Percentiles rank a stretch among this genome's conserved stretches.
Conservation (phyloP, 1,140 invertebrate species). For the Heliconius nattereri region DNA sequence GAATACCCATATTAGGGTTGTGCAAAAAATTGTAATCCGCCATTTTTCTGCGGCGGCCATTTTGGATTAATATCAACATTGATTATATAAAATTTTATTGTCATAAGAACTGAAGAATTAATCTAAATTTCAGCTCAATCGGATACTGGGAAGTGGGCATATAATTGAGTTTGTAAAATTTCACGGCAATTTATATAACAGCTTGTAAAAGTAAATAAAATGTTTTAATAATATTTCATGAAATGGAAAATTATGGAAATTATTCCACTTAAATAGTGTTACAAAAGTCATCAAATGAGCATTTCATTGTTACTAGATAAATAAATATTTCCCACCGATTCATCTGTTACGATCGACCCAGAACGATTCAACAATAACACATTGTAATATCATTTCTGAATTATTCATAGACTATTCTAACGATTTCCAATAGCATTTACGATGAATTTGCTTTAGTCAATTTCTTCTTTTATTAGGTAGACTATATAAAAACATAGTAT, state of each 20-base stretch:
- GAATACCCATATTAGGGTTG: too few relatives aligned
- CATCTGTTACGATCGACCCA: conserved; percentile 1
- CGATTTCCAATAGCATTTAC: conserved; percentile 4
- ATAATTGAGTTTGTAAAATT: too few relatives aligned
- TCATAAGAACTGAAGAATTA: too few relatives aligned
- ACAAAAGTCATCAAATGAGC: background rate
- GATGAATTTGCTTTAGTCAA: background rate
- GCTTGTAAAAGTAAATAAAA: too few relatives aligned
- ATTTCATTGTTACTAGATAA: background rate
- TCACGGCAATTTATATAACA: too few relatives aligned
- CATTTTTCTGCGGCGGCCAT: too few relatives aligned
- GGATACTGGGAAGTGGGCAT: too few relatives aligned
- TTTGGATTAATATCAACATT: too few relatives aligned
- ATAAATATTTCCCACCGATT: background rate
- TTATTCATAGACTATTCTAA: conserved; percentile 10
- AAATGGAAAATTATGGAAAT: background rate
- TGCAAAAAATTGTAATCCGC: too few relatives aligned
- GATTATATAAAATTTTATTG: too few relatives aligned
- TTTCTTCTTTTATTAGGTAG: background rate
- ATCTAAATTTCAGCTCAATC: too few relatives aligned
- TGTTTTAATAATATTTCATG: background rate
- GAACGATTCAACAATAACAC: conserved; percentile 10
- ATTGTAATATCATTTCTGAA: conserved; percentile 13
- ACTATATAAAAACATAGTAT: background rate
- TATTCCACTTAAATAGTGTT: background rate